phyloP scores from a whole-genome alignment of 2,888 invertebrate genomes.

The Eristalis arbustorum region DNA sequence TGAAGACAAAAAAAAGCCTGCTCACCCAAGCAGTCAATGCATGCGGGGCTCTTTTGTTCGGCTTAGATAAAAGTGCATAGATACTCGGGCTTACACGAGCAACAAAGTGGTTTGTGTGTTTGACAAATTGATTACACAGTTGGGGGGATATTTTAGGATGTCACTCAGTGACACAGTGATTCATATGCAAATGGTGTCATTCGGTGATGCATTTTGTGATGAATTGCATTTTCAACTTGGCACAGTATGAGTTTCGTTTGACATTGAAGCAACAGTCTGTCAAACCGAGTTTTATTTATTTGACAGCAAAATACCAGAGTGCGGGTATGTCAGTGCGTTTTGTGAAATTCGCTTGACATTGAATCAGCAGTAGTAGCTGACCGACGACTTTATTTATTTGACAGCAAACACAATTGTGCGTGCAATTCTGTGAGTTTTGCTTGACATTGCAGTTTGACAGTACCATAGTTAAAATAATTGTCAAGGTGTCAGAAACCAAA shows the following conservation, averaged over 20 bases:
- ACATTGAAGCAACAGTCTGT: not conserved
- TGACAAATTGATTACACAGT: not conserved
- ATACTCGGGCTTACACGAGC: slow-evolving; percentile 8
- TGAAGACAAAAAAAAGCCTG: not conserved
- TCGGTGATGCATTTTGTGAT: not conserved
- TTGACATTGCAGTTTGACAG: too few species aligned
- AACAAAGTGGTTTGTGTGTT: not conserved
- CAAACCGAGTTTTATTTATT: not conserved
- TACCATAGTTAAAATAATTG: too few species aligned
- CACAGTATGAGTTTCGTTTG: too few species aligned
- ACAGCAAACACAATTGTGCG: too few species aligned
- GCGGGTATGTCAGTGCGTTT: not conserved
- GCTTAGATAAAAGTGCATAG: slow-evolving; percentile 19
- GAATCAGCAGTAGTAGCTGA: too few species aligned
- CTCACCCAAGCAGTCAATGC: slow-evolving; percentile 9
- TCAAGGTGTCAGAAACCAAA: not conserved
- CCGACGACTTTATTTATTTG: too few species aligned
- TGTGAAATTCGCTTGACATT: not conserved
- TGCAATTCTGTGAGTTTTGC: too few species aligned
- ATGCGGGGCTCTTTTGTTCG: slow-evolving; percentile 9
- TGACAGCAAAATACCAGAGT: not conserved
- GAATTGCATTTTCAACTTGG: not conserved
- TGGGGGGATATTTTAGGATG: not conserved
- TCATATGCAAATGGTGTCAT: not conserved
- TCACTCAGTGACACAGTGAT: not conserved